A percentile compares a stretch with the other conserved stretches of the same genome.
Conservation (phyloP, 2,888 invertebrate genomes). For the Acanthosepion lycidas region DNA sequence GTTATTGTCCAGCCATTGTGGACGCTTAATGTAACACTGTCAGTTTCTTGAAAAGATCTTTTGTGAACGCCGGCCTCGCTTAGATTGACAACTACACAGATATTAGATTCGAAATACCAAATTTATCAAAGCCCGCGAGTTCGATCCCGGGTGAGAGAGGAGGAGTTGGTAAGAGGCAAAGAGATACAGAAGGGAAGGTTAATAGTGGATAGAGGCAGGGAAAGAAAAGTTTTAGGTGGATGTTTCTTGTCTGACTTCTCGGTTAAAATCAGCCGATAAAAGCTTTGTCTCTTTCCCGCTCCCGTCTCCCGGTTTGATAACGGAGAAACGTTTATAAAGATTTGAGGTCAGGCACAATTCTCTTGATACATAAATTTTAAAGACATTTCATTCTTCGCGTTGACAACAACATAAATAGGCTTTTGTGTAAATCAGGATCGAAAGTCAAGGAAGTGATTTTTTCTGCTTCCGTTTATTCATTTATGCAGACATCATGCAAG, state of each 20-base stretch:
- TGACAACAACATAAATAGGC: constrained; percentile 8
- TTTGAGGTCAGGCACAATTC: constrained; percentile 17
- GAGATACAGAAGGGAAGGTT: neutral
- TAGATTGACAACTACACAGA: neutral
- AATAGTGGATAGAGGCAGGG: neutral
- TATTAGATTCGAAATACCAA: constrained; percentile 33
- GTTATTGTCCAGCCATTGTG: neutral
- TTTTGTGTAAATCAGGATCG: neutral
- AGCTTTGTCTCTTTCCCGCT: neutral
- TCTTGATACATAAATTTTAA: neutral
- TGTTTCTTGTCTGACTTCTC: neutral
- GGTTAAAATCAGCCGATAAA: neutral
- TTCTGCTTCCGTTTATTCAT: neutral
- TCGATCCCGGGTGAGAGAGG: neutral
- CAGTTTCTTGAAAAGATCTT: neutral
- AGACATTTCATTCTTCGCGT: neutral
- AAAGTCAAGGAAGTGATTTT: neutral
- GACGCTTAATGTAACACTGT: neutral
- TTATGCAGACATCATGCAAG: neutral
- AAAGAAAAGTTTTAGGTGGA: neutral
- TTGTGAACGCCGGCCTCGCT: neutral
- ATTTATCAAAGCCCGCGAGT: neutral
- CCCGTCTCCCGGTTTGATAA: neutral
- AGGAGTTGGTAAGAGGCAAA: neutral
- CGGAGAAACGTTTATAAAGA: neutral